Conservation (phyloP, 2,113 vertebrate species). For the Siniperca knerii region DNA sequence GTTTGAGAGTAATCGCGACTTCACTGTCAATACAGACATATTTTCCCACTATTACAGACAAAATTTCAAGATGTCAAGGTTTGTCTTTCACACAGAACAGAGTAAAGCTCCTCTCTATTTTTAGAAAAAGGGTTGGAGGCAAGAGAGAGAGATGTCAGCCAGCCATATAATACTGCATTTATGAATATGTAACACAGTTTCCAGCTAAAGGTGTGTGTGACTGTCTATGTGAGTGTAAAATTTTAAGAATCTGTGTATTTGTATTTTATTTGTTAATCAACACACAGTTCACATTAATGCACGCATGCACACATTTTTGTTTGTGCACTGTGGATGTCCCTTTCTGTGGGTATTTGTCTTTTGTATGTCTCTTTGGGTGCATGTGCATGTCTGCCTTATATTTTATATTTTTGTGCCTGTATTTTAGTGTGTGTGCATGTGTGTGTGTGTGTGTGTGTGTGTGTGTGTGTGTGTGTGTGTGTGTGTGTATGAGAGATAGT, state of each 20-base stretch:
- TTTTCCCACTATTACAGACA: slow-evolving; percentile 22
- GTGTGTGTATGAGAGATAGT: background rate
- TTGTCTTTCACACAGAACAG: slow-evolving; percentile 36
- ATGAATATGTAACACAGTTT: slow-evolving; percentile 79
- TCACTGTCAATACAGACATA: slow-evolving; percentile 22
- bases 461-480: background rate
- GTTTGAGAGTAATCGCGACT: background rate
- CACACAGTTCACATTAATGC: background rate
- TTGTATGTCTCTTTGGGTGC: background rate
- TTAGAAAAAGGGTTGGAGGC: slow-evolving; percentile 63
- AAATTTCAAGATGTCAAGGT: slow-evolving; percentile 43
- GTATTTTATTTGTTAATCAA: slow-evolving; percentile 53
- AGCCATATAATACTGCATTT: slow-evolving; percentile 65
- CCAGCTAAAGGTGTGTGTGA: slow-evolving; percentile 51
- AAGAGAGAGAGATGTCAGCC: slow-evolving; percentile 63
- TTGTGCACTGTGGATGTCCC: slow-evolving; percentile 1
- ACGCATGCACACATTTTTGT: slow-evolving; percentile 4
- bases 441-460: background rate
- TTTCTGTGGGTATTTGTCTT: background rate
- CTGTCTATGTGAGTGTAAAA: background rate
- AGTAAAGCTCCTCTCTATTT: slow-evolving; percentile 60
- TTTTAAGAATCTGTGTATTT: slow-evolving; percentile 2
- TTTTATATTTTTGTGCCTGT: slow-evolving; percentile 13
- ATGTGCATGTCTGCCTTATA: background rate
- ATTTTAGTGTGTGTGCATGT: background rate